Percentiles rank a stretch among this genome's conserved stretches.
Conservation (phyloP, 1,140 invertebrate genomes). For the fruit fly (Drosophila melanogaster) region DNA sequence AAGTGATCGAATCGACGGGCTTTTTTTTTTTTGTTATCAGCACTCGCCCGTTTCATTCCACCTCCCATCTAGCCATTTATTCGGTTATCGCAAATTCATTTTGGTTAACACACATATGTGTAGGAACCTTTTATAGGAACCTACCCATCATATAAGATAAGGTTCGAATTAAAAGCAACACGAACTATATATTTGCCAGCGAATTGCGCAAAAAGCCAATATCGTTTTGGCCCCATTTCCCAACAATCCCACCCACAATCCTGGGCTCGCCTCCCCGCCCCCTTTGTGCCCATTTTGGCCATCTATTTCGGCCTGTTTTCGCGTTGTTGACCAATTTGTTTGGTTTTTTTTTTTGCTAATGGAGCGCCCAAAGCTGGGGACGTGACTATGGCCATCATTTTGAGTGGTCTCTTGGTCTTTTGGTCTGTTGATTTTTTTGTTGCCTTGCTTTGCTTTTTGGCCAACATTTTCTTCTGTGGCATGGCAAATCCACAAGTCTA, state of each 20-base stretch:
- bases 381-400: constrained; percentile 33
- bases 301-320: constrained; percentile 13
- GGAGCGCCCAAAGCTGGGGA: constrained; percentile 22
- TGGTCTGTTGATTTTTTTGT: not conserved
- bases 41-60: constrained; percentile 22
- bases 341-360: constrained; percentile 20
- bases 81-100: constrained; percentile 70
- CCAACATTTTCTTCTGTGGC: constrained; percentile 25
- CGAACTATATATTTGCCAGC: not conserved
- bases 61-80: not conserved
- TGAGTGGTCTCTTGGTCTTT: not conserved
- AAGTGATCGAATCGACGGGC: constrained; percentile 51
- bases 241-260: constrained; percentile 2
- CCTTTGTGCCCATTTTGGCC: constrained; percentile 5
- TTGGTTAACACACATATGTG: constrained; percentile 42
- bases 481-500: constrained; percentile 34
- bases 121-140: constrained; percentile 1
- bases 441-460: constrained; percentile 24
- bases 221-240: constrained; percentile 45
- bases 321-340: constrained; percentile 31
- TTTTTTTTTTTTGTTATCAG: constrained; percentile 41
- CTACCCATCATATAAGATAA: constrained; percentile 13
- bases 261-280: not conserved
- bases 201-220: constrained; percentile 24
- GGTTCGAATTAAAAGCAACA: constrained; percentile 19